phyloP scores from a whole-genome alignment of 2,113 vertebrate genomes.

The Poecile atricapillus region DNA sequence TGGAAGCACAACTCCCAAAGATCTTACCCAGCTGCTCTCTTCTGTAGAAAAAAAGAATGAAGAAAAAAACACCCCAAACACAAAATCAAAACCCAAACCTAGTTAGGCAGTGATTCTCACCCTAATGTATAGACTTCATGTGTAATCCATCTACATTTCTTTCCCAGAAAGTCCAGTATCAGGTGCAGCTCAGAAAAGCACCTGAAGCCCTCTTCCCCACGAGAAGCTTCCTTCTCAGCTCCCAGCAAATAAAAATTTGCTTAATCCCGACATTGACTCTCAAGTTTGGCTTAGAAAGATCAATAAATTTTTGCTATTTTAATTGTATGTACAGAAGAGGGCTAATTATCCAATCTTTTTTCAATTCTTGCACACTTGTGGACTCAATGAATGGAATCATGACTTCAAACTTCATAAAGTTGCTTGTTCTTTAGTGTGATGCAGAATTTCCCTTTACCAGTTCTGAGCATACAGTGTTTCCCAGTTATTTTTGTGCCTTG shows the following conservation, averaged over 20 bases:
- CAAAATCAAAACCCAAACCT: background rate
- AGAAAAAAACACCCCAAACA: background rate
- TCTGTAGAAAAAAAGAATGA: background rate
- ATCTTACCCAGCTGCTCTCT: constrained; percentile 3
- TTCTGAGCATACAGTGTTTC: background rate
- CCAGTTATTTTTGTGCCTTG: background rate
- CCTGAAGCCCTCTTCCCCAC: background rate
- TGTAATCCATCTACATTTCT: background rate
- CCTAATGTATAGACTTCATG: accelerated
- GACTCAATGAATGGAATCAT: background rate
- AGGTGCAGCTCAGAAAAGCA: background rate
- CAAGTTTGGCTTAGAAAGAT: background rate
- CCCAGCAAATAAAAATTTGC: background rate
- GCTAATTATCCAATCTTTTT: background rate
- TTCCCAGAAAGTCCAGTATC: background rate
- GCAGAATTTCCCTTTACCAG: background rate
- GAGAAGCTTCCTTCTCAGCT: background rate
- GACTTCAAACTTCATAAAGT: background rate
- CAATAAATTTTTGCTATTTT: background rate
- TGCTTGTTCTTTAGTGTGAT: background rate
- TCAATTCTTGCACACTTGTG: background rate
- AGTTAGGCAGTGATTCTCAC: background rate
- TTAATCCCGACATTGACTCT: background rate
- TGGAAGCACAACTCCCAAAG: background rate
- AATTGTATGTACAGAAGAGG: background rate